Percentiles rank a stretch among this genome's conserved stretches.
These are phyloP conservation scores for Hypsopygia costalis DNA, from an alignment of 2,888 invertebrate species.

Conservation along the genomic window DNA sequence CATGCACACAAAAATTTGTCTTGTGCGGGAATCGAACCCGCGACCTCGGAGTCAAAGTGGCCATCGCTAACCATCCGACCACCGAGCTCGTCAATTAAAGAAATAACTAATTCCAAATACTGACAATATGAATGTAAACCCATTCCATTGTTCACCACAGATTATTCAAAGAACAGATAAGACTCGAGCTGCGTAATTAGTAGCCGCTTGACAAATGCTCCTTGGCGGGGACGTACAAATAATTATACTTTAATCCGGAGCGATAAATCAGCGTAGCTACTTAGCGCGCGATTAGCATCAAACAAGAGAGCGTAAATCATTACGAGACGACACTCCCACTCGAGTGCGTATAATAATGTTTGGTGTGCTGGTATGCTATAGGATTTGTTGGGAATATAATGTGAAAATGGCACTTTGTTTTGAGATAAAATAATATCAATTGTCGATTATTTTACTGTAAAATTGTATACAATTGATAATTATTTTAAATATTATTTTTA, in stretches of 20 bases:
- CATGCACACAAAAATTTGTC: too few relatives aligned
- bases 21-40: too few relatives aligned
- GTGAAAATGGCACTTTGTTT: too few relatives aligned
- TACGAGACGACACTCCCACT: slow-evolving; percentile 19
- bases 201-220: slow-evolving; percentile 27
- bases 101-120: neutral
- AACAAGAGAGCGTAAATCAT: slow-evolving; percentile 69
- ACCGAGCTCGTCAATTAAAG: too few relatives aligned
- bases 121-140: neutral
- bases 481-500: too few relatives aligned
- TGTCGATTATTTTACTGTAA: too few relatives aligned
- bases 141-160: neutral
- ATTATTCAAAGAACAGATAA: slow-evolving; percentile 21
- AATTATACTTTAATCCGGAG: slow-evolving; percentile 53
- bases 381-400: too few relatives aligned
- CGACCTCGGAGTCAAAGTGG: too few relatives aligned
- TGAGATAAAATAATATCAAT: too few relatives aligned
- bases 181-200: slow-evolving; percentile 25
- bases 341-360: slow-evolving; percentile 5
- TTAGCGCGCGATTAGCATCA: slow-evolving; percentile 72
- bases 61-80: too few relatives aligned
- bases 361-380: too few relatives aligned
- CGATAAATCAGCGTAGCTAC: slow-evolving; percentile 54
- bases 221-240: slow-evolving; percentile 33
- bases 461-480: too few relatives aligned